Evolutionary conservation across 2,113 vertebrate genomes (phyloP).

Genomic region (Aptenodytes patagonicus): DNA sequence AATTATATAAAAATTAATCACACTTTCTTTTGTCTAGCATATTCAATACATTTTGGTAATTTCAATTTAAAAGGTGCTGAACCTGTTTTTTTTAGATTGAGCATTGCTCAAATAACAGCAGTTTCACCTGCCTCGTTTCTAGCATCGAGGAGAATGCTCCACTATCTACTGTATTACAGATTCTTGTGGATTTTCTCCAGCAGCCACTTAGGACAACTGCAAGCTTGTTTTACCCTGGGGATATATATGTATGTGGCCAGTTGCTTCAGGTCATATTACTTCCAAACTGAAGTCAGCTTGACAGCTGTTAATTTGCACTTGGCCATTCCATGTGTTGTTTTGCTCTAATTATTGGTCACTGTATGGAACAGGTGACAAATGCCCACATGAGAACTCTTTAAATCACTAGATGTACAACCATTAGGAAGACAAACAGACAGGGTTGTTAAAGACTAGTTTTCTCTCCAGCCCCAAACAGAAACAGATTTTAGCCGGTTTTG

Average conservation of each 20-base stretch:
- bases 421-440: conserved; percentile 5
- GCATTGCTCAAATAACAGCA: neutral
- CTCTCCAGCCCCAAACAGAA: neutral
- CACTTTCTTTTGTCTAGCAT: neutral
- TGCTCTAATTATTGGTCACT: conserved; percentile 29
- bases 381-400: conserved; percentile 9
- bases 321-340: neutral
- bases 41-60: neutral
- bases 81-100: neutral
- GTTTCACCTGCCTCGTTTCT: neutral
- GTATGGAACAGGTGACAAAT: conserved; percentile 36
- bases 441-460: neutral
- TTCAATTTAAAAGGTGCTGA: neutral
- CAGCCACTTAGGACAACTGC: neutral
- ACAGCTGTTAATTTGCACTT: conserved; percentile 42
- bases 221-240: conserved; percentile 6
- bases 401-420: neutral
- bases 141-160: neutral
- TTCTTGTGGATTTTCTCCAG: conserved; percentile 10
- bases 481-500: neutral
- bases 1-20: neutral
- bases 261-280: conserved; percentile 25
- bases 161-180: neutral
- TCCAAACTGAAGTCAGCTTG: conserved; percentile 15
- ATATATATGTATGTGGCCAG: neutral